Evolutionary conservation across 2,888 invertebrate genomes (phyloP).

Genomic region (Drosophila gaucha): DNA sequence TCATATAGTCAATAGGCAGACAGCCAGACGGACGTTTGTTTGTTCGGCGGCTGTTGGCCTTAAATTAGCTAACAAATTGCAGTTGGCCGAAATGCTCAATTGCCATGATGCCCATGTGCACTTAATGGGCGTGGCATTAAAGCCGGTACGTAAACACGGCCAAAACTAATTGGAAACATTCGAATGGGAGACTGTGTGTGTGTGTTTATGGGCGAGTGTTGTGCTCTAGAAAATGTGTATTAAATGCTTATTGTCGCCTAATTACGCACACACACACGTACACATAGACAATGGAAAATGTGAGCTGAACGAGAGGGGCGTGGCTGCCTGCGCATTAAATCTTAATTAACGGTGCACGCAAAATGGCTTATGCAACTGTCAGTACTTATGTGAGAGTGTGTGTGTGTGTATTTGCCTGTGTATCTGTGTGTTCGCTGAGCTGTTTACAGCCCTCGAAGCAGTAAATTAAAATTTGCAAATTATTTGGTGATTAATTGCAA

Average conservation of each 20-base stretch:
- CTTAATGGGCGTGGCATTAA: constrained; percentile 71
- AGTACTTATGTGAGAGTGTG: constrained; percentile 11
- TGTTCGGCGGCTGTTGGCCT: constrained; percentile 54
- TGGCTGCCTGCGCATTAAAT: constrained; percentile 64
- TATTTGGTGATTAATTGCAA: constrained; percentile 76
- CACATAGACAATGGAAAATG: constrained; percentile 29
- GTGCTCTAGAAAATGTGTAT: constrained; percentile 71
- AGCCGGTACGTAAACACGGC: constrained; percentile 49
- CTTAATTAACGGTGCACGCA: constrained; percentile 72
- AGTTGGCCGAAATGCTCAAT: constrained; percentile 52
- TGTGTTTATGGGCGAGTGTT: constrained; percentile 12
- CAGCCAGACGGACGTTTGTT: constrained; percentile 31
- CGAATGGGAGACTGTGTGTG: constrained; percentile 10
- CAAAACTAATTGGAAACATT: constrained; percentile 62
- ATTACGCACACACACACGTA: constrained; percentile 63
- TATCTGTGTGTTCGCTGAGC: constrained; percentile 39
- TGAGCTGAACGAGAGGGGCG: constrained; percentile 37
- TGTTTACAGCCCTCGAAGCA: constrained; percentile 53
- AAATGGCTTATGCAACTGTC: constrained; percentile 45
- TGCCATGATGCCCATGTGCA: constrained; percentile 52
- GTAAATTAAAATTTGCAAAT: constrained; percentile 78
- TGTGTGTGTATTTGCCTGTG: constrained; percentile 16
- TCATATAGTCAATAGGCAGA: constrained; percentile 24
- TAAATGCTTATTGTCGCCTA: constrained; percentile 81
- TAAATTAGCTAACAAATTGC: constrained; percentile 76